These are phyloP conservation scores for Myocastor coypus DNA, from an alignment of 2,113 vertebrate genomes.

Conservation along the genomic window DNA sequence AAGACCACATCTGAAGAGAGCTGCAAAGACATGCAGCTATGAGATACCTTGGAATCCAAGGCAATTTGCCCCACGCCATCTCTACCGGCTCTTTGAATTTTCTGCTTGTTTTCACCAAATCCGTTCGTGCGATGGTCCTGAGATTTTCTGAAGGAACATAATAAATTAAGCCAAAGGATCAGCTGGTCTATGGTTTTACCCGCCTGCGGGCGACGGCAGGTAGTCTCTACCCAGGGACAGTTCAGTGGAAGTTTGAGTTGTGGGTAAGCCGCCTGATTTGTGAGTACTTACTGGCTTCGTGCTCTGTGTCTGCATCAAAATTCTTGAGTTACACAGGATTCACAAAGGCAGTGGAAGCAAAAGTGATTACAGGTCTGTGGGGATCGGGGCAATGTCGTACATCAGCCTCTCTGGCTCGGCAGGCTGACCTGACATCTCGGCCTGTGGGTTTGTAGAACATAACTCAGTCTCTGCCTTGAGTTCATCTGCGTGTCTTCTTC, in stretches of 20 bases:
- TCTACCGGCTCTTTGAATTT: background rate
- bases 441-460: slow-evolving; percentile 79
- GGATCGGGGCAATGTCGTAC: slow-evolving; percentile 76
- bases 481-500: slow-evolving; percentile 74
- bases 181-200: background rate
- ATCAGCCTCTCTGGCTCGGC: slow-evolving; percentile 66
- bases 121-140: background rate
- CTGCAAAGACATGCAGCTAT: background rate
- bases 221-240: slow-evolving; percentile 63
- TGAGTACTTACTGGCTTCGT: slow-evolving; percentile 46
- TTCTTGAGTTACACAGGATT: slow-evolving; percentile 70
- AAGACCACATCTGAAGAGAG: background rate
- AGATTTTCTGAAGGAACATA: slow-evolving; percentile 20
- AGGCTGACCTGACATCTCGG: slow-evolving; percentile 59
- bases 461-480: slow-evolving; percentile 78
- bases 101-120: background rate
- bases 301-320: slow-evolving; percentile 72
- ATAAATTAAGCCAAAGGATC: slow-evolving; percentile 2
- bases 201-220: slow-evolving; percentile 59
- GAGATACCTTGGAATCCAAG: slow-evolving; percentile 17
- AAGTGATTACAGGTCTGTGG: slow-evolving; percentile 53
- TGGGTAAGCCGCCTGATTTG: slow-evolving; percentile 71
- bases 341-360: slow-evolving; percentile 66
- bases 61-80: background rate
- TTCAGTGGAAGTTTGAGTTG: slow-evolving; percentile 55